Evolutionary conservation across 2,888 invertebrate species (phyloP).

Genomic region (Drosophila nigricruria): DNA sequence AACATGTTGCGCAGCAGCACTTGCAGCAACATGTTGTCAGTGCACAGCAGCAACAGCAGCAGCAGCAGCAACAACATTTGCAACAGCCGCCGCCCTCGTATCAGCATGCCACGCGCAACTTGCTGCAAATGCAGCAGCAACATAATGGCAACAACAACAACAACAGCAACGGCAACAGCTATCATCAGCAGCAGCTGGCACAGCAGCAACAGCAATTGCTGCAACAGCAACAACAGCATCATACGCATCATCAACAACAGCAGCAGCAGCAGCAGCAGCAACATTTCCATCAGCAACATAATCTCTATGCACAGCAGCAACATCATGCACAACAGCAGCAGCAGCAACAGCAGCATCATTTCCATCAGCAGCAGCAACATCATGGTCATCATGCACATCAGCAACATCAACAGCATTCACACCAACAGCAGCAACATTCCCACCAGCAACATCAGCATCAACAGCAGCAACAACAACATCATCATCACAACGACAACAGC

Average conservation of each 20-base stretch:
- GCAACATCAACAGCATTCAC: constrained; percentile 65
- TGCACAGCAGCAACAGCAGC: constrained; percentile 61
- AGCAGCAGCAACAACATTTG: constrained; percentile 87
- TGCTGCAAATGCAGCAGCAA: constrained; percentile 73
- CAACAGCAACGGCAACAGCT: constrained; percentile 56
- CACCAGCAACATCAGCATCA: constrained; percentile 34
- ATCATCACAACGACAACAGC: constrained; percentile 86
- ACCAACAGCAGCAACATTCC: constrained; percentile 58
- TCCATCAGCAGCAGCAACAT: constrained; percentile 68
- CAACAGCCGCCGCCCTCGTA: constrained; percentile 82
- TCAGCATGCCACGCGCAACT: constrained; percentile 80
- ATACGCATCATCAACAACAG: constrained; percentile 77
- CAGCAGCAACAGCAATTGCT: constrained; percentile 82
- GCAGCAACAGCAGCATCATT: constrained; percentile 74
- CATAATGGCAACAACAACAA: constrained; percentile 60
- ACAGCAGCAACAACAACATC: constrained; percentile 61
- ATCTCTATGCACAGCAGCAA: constrained; percentile 70
- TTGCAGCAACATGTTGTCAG: constrained; percentile 86
- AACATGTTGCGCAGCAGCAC: constrained; percentile 86
- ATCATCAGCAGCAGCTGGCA: constrained; percentile 86
- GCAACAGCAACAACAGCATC: constrained; percentile 42
- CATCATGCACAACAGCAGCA: constrained; percentile 86
- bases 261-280: constrained; percentile 84
- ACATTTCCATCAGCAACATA: constrained; percentile 67
- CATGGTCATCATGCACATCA: constrained; percentile 51